phyloP scores from a whole-genome alignment of 2,888 invertebrate genomes.

The Ypsolopha sequella region DNA sequence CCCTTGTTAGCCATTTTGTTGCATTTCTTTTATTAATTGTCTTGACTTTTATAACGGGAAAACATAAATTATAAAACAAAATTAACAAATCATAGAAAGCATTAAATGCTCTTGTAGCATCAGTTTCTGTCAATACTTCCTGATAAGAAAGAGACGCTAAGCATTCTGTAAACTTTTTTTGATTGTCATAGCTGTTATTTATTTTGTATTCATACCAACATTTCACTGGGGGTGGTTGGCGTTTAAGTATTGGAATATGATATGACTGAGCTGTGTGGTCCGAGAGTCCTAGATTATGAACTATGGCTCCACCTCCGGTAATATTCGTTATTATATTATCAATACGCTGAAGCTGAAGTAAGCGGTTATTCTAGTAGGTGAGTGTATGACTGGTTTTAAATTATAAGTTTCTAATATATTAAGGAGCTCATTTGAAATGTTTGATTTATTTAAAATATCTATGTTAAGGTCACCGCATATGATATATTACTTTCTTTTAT shows the following conservation, averaged over 20 bases:
- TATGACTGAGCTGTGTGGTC: neutral
- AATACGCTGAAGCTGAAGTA: too few relatives aligned
- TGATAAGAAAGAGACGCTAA: neutral
- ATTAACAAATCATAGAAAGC: neutral
- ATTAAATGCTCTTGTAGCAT: neutral
- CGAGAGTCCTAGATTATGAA: neutral
- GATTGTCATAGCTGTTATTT: neutral
- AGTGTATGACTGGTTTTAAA: too few relatives aligned
- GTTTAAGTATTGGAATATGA: neutral
- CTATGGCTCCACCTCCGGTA: neutral
- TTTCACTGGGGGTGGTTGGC: neutral
- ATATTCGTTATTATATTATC: neutral
- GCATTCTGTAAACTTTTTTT: neutral
- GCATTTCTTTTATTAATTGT: too few relatives aligned
- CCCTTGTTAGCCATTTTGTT: too few relatives aligned
- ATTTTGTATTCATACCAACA: neutral
- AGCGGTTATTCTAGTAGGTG: too few relatives aligned
- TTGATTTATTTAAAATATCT: neutral
- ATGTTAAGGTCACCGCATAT: neutral
- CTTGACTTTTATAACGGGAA: too few relatives aligned
- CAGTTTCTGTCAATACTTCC: neutral
- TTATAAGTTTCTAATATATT: too few relatives aligned
- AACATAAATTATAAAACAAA: neutral
- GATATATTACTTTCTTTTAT: neutral
- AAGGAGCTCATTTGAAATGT: too few relatives aligned